These are phyloP conservation scores for Mystacides longicornis DNA, from an alignment of 2,888 invertebrate species.

Conservation along the genomic window DNA sequence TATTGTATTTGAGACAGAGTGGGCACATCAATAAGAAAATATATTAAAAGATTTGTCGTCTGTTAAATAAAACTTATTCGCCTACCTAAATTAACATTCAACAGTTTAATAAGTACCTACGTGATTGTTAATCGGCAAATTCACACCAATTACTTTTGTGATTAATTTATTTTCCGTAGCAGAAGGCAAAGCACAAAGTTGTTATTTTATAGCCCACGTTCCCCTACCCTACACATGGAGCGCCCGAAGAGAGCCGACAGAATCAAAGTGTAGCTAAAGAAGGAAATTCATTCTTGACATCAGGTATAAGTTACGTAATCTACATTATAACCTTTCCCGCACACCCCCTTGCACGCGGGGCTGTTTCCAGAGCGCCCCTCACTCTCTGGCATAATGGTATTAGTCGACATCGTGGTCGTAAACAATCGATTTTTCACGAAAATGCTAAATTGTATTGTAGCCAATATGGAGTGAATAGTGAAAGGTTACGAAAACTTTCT, in stretches of 20 bases:
- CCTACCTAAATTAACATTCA: no score
- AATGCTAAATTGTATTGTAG: slow-evolving; percentile 9
- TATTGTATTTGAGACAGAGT: no score
- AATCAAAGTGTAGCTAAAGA: neutral
- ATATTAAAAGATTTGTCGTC: no score
- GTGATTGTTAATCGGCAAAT: no score
- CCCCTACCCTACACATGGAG: no score
- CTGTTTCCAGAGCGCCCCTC: neutral
- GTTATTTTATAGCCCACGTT: no score
- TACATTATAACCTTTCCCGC: slow-evolving; percentile 14
- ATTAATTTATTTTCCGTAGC: no score
- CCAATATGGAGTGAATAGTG: slow-evolving; percentile 2
- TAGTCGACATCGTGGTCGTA: slow-evolving; percentile 1
- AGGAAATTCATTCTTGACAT: slow-evolving; percentile 15
- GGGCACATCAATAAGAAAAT: no score
- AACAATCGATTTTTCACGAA: slow-evolving; percentile 13
- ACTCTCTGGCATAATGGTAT: neutral
- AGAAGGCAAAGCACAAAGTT: no score
- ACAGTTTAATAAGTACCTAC: no score
- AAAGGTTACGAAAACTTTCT: neutral
- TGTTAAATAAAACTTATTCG: no score
- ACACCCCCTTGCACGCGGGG: neutral
- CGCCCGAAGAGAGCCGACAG: neutral
- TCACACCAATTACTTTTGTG: no score
- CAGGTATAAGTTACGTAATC: slow-evolving; percentile 14